phyloP scores from a whole-genome alignment of 1,140 invertebrate genomes.

The Argopecten irradians region DNA sequence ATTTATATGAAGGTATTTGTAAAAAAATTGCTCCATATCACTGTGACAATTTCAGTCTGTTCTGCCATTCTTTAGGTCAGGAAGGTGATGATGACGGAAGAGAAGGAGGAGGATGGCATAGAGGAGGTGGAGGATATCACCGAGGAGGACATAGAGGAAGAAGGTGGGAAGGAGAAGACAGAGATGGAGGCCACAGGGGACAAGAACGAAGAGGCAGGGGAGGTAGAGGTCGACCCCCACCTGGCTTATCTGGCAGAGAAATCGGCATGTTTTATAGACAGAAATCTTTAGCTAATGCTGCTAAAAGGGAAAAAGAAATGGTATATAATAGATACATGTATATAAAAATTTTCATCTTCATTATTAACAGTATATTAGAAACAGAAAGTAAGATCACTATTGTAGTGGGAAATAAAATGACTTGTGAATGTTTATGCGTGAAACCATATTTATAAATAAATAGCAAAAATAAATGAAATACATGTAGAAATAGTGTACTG shows the following conservation, averaged over 20 bases:
- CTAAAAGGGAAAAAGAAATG: constrained; percentile 53
- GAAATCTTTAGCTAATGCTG: constrained; percentile 48
- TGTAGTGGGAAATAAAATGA: neutral
- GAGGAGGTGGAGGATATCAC: constrained; percentile 32
- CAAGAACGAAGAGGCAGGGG: constrained; percentile 28
- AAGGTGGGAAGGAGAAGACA: constrained; percentile 19
- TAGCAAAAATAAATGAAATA: too few species aligned
- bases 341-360: neutral
- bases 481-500: too few species aligned
- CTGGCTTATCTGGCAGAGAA: constrained; percentile 68
- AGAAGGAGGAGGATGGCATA: constrained; percentile 6
- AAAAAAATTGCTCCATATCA: too few species aligned
- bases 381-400: neutral
- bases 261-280: constrained; percentile 74
- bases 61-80: neutral
- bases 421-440: constrained; percentile 21
- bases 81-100: neutral
- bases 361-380: neutral
- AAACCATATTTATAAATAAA: constrained; percentile 15
- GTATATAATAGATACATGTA: constrained; percentile 21
- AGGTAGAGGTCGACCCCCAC: constrained; percentile 54
- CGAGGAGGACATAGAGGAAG: constrained; percentile 24
- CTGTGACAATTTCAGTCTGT: too few species aligned
- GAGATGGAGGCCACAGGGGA: constrained; percentile 27
- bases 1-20: too few species aligned